These are phyloP conservation scores for Leptura quadrifasciata DNA, from an alignment of 2,888 invertebrate species.

Conservation along the genomic window DNA sequence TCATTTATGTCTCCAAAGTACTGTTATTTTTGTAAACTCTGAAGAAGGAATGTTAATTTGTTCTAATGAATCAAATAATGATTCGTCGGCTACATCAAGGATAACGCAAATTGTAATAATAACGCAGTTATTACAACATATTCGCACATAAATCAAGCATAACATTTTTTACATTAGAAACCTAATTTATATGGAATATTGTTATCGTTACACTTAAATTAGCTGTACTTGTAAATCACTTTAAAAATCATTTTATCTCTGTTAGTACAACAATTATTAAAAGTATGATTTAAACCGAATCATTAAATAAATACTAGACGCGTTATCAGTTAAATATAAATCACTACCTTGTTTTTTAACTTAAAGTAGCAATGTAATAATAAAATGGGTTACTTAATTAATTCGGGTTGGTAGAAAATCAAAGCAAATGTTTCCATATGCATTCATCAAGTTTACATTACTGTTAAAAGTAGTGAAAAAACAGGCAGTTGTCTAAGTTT, in stretches of 20 bases:
- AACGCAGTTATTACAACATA: no score
- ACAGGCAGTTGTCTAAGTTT: neutral
- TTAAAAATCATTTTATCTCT: constrained; percentile 24
- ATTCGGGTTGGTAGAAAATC: neutral
- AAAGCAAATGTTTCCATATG: neutral
- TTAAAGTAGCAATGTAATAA: neutral
- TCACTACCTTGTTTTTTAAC: constrained; percentile 20
- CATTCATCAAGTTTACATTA: neutral
- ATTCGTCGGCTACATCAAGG: no score
- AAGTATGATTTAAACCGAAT: constrained; percentile 19
- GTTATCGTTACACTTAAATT: neutral
- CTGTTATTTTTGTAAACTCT: constrained; percentile 16
- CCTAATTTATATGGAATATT: neutral
- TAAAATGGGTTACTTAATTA: neutral
- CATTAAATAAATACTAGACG: constrained; percentile 23
- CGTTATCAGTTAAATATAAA: constrained; percentile 30
- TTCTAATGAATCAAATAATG: no score
- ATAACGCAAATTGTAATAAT: no score
- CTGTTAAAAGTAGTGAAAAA: neutral
- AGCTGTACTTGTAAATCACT: constrained; percentile 2
- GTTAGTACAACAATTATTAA: constrained; percentile 18
- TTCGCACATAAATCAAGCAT: no score
- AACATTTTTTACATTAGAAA: neutral
- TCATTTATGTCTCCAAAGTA: constrained; percentile 6
- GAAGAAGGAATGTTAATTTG: neutral